Evolutionary conservation across 23 tunicate species (phyloP).

Genomic region (Aplidium turbinatum): DNA sequence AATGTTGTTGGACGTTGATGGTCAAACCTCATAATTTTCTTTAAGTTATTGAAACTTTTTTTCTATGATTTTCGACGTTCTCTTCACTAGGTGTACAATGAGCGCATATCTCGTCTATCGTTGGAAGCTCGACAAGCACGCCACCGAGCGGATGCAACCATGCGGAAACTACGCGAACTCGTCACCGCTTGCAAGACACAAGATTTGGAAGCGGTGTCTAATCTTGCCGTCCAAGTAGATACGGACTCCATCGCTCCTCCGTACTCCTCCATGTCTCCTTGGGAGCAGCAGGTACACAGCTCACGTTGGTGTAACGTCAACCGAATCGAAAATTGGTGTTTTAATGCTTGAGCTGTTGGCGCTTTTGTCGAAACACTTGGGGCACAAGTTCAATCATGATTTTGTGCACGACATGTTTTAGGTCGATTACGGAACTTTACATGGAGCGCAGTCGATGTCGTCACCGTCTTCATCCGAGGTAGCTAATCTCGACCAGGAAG

Average conservation of each 20-base stretch:
- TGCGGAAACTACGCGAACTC: constrained; percentile 70
- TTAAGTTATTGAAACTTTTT: too few species aligned
- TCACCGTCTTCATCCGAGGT: constrained; percentile 37
- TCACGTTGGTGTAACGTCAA: too few species aligned
- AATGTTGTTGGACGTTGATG: too few species aligned
- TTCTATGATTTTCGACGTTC: too few species aligned
- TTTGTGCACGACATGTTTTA: too few species aligned
- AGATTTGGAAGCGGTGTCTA: constrained; percentile 76
- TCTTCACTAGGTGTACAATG: constrained; percentile 96
- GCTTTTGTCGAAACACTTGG: too few species aligned
- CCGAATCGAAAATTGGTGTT: too few species aligned
- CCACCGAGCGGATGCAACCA: constrained; percentile 77
- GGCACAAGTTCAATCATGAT: too few species aligned
- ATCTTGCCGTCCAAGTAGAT: constrained; percentile 87
- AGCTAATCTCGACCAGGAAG: constrained; percentile 57
- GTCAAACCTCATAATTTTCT: too few species aligned
- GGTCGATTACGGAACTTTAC: constrained; percentile 92
- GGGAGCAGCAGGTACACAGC: constrained; percentile 98
- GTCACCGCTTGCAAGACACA: constrained; percentile 86
- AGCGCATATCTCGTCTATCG: constrained; percentile 77
- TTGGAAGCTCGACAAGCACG: constrained; percentile 87
- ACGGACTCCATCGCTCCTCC: constrained; percentile 69
- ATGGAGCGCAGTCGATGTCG: constrained; percentile 74
- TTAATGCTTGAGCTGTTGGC: too few species aligned
- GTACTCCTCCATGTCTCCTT: constrained; percentile 60